Base-by-base conservation (phyloP, 1,140 invertebrate genomes). In the Cyclargus thomasi region DNA sequence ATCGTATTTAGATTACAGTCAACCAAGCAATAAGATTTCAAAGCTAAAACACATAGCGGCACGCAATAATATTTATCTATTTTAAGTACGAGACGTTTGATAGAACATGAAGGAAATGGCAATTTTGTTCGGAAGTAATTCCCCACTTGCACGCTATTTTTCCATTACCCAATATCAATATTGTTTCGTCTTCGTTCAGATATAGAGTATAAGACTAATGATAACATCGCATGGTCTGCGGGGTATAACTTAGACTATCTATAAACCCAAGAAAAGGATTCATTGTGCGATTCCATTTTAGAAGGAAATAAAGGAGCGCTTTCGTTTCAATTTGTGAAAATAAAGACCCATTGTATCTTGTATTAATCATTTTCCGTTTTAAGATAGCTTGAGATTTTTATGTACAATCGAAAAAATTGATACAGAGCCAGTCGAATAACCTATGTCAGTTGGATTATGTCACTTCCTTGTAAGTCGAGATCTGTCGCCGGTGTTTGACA, bases 91-190 rank as follows among this genome's bases (percentile, higher is more conserved):
- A 11, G 20, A 18, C 17, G 73, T 73, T 21, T 59, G 55, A 59
- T 20, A 59, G 55, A 59, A 59, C 55, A 59, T 59, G 18, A 71
- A 82, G 78, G 80, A 85, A 85, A 85, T 81, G 70, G 80, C 78
- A 80, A 81, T 82, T 83, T 82, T 79, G 77, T 73, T 75, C 75
- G 66, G 35, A 70, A 66, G 79, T 83, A 85, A 85, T 83, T 77
- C 75, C 71, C 81, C 79, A 73, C 62, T 67, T 70, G 71, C 82
- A 85, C 83, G 82, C 79, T 68, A 85, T 81, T 81, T 86, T 86
- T 86, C 80, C 82, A 86, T 87, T 84, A 85, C 81, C 77, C 76
- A 84, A 84, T 84, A 85, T 87, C 82, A 87, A 85, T 87, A 87
- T 85, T 85, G 78, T 85, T 84, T 83, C 76, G 79, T 84, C 81